Percentiles rank a stretch among this genome's conserved stretches.
phyloP scores from a whole-genome alignment of 2,113 vertebrate species.

The Proterorhinus semilunaris region DNA sequence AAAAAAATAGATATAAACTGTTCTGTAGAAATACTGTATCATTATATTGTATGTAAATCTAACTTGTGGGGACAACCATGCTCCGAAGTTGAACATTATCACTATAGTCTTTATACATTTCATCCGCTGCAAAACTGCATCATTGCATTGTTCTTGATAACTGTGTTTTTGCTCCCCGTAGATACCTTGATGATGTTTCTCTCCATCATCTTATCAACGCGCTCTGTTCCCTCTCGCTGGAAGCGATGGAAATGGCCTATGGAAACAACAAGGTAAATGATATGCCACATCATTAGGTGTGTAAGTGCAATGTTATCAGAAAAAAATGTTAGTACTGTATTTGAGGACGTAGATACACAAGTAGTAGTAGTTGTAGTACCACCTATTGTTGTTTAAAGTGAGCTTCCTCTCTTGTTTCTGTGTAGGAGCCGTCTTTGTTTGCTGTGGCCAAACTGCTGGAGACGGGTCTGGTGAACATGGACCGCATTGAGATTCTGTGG shows the following conservation, averaged over 20 bases:
- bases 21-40: too few species aligned
- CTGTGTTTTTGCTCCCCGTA: conserved; percentile 44
- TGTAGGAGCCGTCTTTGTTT: conserved; percentile 96
- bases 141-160: too few species aligned
- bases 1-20: too few species aligned
- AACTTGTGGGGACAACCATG: too few species aligned
- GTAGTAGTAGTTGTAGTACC: neutral
- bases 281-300: neutral
- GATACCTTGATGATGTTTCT: conserved; percentile 98
- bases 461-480: conserved; percentile 98
- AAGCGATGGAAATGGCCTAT: conserved; percentile 99
- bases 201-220: conserved; percentile 99
- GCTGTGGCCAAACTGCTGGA: conserved; percentile 97
- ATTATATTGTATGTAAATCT: too few species aligned
- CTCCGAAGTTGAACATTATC: too few species aligned
- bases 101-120: too few species aligned
- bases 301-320: too few species aligned
- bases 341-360: neutral
- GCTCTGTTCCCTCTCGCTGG: conserved; percentile 95
- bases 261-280: conserved; percentile 91
- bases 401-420: conserved; percentile 19
- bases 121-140: too few species aligned
- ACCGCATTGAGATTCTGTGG: conserved; percentile 97
- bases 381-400: too few species aligned
- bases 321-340: too few species aligned